These are phyloP conservation scores for Falco cherrug DNA, from an alignment of 2,797 vertebrate species.

Conservation along the genomic window DNA sequence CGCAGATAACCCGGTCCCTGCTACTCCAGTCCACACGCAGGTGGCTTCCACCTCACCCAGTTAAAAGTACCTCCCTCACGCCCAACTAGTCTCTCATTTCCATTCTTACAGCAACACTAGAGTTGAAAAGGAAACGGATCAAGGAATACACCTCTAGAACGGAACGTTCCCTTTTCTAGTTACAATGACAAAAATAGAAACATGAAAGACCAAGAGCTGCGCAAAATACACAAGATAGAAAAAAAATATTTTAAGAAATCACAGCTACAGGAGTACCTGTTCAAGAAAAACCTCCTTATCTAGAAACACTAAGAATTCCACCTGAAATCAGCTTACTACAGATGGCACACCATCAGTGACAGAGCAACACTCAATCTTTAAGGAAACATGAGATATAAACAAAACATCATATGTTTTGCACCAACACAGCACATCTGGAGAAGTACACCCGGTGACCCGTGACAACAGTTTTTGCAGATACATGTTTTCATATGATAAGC, in stretches of 20 bases:
- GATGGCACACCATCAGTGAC: neutral
- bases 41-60: neutral
- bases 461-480: neutral
- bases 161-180: neutral
- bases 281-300: neutral
- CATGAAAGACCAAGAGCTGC: neutral
- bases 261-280: neutral
- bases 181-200: neutral
- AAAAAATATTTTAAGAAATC: neutral
- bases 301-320: neutral
- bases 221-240: neutral
- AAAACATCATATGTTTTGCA: neutral
- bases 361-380: neutral
- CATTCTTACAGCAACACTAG: neutral
- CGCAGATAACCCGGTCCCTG: neutral
- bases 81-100: neutral
- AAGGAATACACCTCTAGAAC: neutral
- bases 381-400: neutral
- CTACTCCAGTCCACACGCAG: neutral
- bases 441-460: neutral
- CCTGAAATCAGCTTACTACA: neutral
- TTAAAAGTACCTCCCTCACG: neutral
- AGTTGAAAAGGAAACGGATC: neutral
- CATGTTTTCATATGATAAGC: fast-evolving
- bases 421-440: neutral